phyloP scores from a whole-genome alignment of 2,888 invertebrate genomes.

The Conomelus anceps region DNA sequence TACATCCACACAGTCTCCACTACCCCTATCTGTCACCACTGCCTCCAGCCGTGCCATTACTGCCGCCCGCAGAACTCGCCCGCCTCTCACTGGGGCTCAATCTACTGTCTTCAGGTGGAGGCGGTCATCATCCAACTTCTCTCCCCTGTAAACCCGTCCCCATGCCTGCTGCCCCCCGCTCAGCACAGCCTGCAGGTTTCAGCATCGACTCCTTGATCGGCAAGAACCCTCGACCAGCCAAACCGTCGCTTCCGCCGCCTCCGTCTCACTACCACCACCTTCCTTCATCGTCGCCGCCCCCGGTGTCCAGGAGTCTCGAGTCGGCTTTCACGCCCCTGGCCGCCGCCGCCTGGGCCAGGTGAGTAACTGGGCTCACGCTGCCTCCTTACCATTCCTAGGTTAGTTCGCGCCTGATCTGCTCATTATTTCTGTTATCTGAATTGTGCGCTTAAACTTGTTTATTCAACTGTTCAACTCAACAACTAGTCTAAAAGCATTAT shows the following conservation, averaged over 20 bases:
- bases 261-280: constrained; percentile 31
- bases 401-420: neutral
- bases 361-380: constrained; percentile 22
- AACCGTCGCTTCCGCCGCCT: constrained; percentile 35
- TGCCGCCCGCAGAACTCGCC: constrained; percentile 57
- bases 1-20: constrained; percentile 42
- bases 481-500: neutral
- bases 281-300: constrained; percentile 35
- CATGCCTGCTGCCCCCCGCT: constrained; percentile 28
- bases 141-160: constrained; percentile 37
- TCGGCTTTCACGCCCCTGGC: constrained; percentile 65
- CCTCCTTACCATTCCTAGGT: neutral
- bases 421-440: neutral
- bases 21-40: constrained; percentile 40
- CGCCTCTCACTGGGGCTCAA: constrained; percentile 50
- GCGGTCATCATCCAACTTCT: constrained; percentile 29
- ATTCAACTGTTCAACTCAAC: neutral
- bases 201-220: constrained; percentile 54
- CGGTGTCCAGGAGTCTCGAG: constrained; percentile 46
- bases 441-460: neutral
- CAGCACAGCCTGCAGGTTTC: constrained; percentile 41
- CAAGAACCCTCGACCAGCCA: constrained; percentile 28
- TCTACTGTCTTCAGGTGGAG: constrained; percentile 42
- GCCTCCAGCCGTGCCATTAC: constrained; percentile 45
- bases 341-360: constrained; percentile 42